A percentile compares a stretch with the other conserved stretches of the same genome.
Conservation (phyloP, 2,113 vertebrate species). For the Poeciliopsis turrubarensis region DNA sequence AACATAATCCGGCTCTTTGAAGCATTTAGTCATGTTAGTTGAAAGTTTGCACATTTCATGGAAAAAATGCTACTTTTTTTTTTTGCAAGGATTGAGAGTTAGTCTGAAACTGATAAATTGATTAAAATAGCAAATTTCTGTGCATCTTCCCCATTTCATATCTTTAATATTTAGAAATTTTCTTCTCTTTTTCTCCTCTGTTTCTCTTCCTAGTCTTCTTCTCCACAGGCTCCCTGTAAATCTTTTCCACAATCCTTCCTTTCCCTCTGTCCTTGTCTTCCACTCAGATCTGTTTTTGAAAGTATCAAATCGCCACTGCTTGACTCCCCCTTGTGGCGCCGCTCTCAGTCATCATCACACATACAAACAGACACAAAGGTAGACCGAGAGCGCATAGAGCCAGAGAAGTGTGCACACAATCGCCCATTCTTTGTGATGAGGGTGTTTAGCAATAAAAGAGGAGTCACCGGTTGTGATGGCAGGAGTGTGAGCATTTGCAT, state of each 20-base stretch:
- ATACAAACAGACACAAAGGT: slow-evolving; percentile 18
- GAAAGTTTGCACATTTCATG: too few relatives aligned
- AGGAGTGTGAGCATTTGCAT: slow-evolving; percentile 58
- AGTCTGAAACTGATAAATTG: too few relatives aligned
- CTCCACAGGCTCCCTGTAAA: background rate
- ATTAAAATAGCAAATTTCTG: too few relatives aligned
- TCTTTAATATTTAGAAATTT: too few relatives aligned
- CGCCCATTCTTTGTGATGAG: slow-evolving; percentile 52
- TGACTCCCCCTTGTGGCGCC: slow-evolving; percentile 77
- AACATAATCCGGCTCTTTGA: too few relatives aligned
- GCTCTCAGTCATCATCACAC: slow-evolving; percentile 50
- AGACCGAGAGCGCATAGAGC: slow-evolving; percentile 2
- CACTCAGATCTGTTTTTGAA: slow-evolving; percentile 15
- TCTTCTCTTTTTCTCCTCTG: background rate
- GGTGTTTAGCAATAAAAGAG: slow-evolving; percentile 65
- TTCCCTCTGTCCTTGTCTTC: background rate
- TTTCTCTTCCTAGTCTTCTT: too few relatives aligned
- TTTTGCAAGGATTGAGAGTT: too few relatives aligned
- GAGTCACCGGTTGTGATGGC: slow-evolving; percentile 48
- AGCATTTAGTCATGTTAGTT: too few relatives aligned
- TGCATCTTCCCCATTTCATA: too few relatives aligned
- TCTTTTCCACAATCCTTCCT: background rate
- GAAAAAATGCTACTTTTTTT: too few relatives aligned
- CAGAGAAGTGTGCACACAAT: slow-evolving; percentile 13
- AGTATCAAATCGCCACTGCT: slow-evolving; percentile 55